Percentiles rank a stretch among this genome's conserved stretches.
phyloP scores from a whole-genome alignment of 1,140 invertebrate species.

The Meloidogyne floridensis region DNA sequence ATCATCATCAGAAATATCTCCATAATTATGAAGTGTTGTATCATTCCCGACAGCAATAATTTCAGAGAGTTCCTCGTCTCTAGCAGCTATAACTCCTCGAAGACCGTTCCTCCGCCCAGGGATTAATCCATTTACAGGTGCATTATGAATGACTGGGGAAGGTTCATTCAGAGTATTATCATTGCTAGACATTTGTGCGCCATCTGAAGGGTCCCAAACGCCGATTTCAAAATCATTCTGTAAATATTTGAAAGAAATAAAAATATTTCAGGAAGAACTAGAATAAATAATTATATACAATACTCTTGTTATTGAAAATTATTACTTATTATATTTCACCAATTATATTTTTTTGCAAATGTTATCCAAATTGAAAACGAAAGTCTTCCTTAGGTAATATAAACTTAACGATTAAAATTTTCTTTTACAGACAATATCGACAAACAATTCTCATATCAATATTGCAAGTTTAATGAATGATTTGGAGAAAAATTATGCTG shows the following conservation, averaged over 20 bases:
- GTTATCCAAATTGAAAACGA: constrained; percentile 33
- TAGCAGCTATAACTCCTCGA: constrained; percentile 12
- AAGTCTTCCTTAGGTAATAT: constrained; percentile 31
- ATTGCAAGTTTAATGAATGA: constrained; percentile 40
- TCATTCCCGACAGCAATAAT: constrained; percentile 32
- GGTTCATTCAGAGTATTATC: background rate
- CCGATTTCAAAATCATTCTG: constrained; percentile 55
- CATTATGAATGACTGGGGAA: background rate
- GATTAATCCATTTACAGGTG: constrained; percentile 11
- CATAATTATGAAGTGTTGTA: constrained; percentile 37
- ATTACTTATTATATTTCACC: too few relatives aligned
- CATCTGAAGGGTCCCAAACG: constrained; percentile 59
- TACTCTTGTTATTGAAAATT: background rate
- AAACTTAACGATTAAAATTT: background rate
- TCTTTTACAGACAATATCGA: constrained; percentile 38
- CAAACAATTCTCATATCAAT: constrained; percentile 41
- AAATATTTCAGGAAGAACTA: background rate
- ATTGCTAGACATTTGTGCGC: constrained; percentile 27
- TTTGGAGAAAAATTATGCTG: constrained; percentile 35
- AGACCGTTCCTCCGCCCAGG: constrained; percentile 19
- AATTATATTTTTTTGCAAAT: too few relatives aligned
- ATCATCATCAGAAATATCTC: constrained; percentile 53
- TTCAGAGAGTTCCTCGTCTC: constrained; percentile 37
- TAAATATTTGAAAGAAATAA: constrained; percentile 14
- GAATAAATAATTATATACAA: background rate